Base-by-base conservation (phyloP, 2,113 vertebrate species). In the Stigmatopora nigra region DNA sequence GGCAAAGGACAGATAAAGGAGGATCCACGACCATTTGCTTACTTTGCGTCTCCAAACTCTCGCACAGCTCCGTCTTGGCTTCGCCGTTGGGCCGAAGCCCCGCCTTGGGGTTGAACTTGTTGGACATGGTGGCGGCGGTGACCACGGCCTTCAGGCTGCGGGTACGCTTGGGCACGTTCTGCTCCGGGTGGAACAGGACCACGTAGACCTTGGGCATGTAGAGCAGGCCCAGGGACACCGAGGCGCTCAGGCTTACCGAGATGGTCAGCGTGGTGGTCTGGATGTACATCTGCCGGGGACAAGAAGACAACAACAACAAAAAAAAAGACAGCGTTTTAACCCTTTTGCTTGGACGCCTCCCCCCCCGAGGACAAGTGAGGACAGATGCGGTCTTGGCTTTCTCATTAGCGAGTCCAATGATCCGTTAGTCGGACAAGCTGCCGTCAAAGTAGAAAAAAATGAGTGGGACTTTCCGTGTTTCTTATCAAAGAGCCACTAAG, bases 191-290 rank as follows among this genome's bases (percentile, higher is more conserved):
- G 86, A 98, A 92, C 79, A 99, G 94, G 77, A 99, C 95, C 88
- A 98, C 92, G 78, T 98, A 99, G 83, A 98, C 94, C 86, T 98
- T 99, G 70, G 96, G 97, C 93, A 99, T 93, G 88, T 98, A 99
- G 84, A 98, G 95, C 93, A 98, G 91, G 70, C 97, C 97, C 75
- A 99, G 92, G 71, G 95, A 97, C 82, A 99, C 97, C 0, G 96
- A 98, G 70, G 97, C 97, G 73, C 97, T 99, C 87, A 99, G 92
- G 89, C 95, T 98, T 85, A 99, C 95, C 0, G 96, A 98, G 84
- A 99, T 95, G 73, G 97, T 99, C 88, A 98, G 91, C 4, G 95
- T 98, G 60, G 94, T 98, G 14, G 95, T 98, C 84, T 98, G 96
- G 87, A 99, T 99, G 88, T 97, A 97, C 92, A 99, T 92, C 97